Conservation (phyloP, 2,113 vertebrate species). For the Serilophus lunatus region DNA sequence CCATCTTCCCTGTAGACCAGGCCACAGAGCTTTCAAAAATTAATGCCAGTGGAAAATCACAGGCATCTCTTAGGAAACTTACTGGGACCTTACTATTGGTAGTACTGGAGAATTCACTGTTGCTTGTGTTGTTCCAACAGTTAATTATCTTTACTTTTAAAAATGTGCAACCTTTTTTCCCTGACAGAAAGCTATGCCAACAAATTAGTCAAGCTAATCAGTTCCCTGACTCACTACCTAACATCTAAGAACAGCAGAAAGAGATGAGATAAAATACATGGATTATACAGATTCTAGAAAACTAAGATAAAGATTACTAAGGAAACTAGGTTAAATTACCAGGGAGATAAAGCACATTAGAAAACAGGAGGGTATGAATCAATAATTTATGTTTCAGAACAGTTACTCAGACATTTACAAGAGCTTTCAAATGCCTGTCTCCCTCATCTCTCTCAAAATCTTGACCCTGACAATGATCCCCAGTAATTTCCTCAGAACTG, state of each 20-base stretch:
- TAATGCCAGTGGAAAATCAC: background rate
- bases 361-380: conserved; percentile 12
- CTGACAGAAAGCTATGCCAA: background rate
- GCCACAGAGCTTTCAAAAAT: background rate
- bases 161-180: background rate
- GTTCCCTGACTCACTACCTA: background rate
- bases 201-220: conserved; percentile 44
- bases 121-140: background rate
- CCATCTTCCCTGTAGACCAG: accelerated
- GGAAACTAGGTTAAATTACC: conserved; percentile 39
- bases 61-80: background rate
- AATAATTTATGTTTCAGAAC: conserved; percentile 19
- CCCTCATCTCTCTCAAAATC: background rate
- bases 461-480: background rate
- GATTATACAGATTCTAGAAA: background rate
- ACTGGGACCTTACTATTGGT: background rate
- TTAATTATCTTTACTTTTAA: background rate
- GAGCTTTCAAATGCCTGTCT: background rate
- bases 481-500: background rate
- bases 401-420: background rate
- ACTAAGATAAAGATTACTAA: background rate
- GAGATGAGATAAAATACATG: background rate
- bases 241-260: background rate
- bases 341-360: conserved; percentile 8
- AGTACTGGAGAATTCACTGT: background rate